Conservation (phyloP, 2,888 invertebrate species). For the Thecophora atra region DNA sequence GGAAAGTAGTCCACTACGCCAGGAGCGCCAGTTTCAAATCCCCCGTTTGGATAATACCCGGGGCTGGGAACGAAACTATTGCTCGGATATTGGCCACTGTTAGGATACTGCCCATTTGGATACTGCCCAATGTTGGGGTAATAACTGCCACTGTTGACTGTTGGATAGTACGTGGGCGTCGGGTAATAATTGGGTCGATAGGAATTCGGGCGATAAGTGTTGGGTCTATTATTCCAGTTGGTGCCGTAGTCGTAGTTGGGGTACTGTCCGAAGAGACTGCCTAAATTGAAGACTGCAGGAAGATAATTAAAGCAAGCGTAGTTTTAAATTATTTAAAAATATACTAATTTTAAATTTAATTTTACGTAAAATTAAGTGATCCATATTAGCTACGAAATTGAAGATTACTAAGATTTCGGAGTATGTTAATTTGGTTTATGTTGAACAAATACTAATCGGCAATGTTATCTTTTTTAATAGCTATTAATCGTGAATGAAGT, state of each 20-base stretch:
- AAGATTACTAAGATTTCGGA: no score
- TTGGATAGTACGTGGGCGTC: conserved; percentile 49
- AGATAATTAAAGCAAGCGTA: not conserved
- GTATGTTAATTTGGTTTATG: no score
- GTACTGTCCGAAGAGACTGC: conserved; percentile 60
- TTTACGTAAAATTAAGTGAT: no score
- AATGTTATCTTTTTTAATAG: no score
- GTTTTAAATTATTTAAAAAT: not conserved
- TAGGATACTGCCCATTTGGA: conserved; percentile 23
- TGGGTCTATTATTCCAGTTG: conserved; percentile 29
- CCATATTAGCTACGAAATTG: no score
- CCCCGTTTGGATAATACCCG: conserved; percentile 36
- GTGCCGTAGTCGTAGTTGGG: conserved; percentile 43
- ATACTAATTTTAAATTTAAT: not conserved
- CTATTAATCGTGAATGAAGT: no score
- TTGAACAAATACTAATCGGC: no score
- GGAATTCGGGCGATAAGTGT: conserved; percentile 40
- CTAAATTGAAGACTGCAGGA: conserved; percentile 64
- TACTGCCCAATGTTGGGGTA: not conserved
- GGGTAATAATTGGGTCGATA: conserved; percentile 39
- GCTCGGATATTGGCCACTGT: conserved; percentile 44
- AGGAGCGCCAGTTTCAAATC: conserved; percentile 1
- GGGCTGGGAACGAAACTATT: conserved; percentile 2
- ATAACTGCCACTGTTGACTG: conserved; percentile 27
- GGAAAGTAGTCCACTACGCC: conserved; percentile 17